Conservation (phyloP, 2,113 vertebrate species). For the Eira barbara region DNA sequence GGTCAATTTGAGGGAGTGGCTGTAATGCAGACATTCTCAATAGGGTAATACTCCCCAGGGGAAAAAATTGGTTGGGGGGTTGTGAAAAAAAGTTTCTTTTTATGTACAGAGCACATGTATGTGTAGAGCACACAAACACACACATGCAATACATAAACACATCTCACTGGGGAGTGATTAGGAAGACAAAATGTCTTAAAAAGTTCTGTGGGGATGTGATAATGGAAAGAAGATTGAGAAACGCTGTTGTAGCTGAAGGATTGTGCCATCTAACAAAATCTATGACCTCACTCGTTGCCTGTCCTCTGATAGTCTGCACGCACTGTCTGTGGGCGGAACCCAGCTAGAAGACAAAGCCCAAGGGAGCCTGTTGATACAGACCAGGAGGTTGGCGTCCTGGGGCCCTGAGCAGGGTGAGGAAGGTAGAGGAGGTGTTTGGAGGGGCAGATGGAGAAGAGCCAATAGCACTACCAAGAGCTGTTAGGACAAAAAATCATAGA, state of each 20-base stretch:
- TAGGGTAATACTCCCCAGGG: fast-evolving
- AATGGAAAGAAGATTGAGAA: background rate
- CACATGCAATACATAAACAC: background rate
- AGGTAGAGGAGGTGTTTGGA: background rate
- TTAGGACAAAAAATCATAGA: background rate
- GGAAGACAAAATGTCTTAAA: background rate
- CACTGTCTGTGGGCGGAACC: fast-evolving
- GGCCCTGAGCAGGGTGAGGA: background rate
- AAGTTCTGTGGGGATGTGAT: background rate
- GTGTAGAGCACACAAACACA: background rate
- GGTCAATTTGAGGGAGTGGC: fast-evolving
- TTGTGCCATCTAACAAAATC: background rate
- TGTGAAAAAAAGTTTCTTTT: background rate
- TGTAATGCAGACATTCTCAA: background rate
- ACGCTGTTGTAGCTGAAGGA: background rate
- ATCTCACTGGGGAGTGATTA: background rate
- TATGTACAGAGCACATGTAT: background rate
- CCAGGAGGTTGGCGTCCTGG: background rate
- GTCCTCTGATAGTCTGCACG: background rate
- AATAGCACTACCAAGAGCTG: background rate
- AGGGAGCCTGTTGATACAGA: background rate
- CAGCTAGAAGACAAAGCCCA: background rate
- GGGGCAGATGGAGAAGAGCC: background rate
- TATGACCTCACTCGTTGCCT: background rate
- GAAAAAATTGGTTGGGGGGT: background rate